Conservation (phyloP, 2,888 invertebrate genomes). For the Boloria selene region DNA sequence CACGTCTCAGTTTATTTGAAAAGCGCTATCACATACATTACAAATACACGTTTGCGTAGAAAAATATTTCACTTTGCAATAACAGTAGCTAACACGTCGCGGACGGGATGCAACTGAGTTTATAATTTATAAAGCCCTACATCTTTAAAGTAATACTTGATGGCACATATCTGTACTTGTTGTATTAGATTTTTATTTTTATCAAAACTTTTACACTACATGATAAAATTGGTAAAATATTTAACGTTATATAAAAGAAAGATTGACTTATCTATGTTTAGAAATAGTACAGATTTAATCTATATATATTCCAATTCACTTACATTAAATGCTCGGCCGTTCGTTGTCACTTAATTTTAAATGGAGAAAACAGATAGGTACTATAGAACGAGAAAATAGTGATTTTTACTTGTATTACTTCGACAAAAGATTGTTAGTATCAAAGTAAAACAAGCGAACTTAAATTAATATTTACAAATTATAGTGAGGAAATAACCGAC, state of each 20-base stretch:
- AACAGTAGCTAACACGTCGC: constrained; percentile 50
- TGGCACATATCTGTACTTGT: constrained; percentile 73
- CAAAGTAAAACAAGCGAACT: no score
- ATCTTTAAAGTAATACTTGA: constrained; percentile 52
- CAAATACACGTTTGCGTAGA: constrained; percentile 63
- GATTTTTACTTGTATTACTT: no score
- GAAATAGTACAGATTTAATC: constrained; percentile 34
- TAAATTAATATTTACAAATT: no score
- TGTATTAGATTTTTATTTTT: constrained; percentile 42
- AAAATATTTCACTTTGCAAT: constrained; percentile 66
- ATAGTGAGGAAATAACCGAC: no score
- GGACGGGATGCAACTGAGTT: constrained; percentile 38
- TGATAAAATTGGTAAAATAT: constrained; percentile 21
- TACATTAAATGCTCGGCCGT: constrained; percentile 4
- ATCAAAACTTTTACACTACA: constrained; percentile 20
- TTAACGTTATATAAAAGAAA: constrained; percentile 18
- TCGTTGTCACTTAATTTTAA: constrained; percentile 1
- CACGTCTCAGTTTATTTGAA: constrained; percentile 59
- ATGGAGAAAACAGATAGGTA: no score
- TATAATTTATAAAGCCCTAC: constrained; percentile 32
- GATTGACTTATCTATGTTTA: constrained; percentile 15
- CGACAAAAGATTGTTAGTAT: no score
- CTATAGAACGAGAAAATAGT: no score
- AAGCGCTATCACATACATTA: constrained; percentile 75
- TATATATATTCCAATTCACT: constrained; percentile 30